Evolutionary conservation across 2,797 vertebrate genomes (phyloP).

Genomic region (Alosa sapidissima): DNA sequence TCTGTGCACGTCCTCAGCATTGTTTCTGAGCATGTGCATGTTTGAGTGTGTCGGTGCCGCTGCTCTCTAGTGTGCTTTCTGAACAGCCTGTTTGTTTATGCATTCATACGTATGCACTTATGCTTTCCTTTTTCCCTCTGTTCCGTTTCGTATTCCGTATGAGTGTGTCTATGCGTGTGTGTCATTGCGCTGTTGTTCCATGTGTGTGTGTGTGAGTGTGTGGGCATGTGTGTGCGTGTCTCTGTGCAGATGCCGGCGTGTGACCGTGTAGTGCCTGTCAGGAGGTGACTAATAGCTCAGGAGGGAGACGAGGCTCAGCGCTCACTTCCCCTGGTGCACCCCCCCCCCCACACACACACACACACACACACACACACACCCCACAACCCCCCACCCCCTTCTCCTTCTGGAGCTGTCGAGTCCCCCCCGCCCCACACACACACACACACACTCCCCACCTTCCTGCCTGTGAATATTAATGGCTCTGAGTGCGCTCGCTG

Average conservation of each 20-base stretch:
- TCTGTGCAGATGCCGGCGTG: slow-evolving; percentile 17
- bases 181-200: neutral
- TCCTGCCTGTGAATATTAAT: slow-evolving; percentile 51
- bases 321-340: slow-evolving; percentile 27
- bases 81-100: neutral
- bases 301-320: neutral
- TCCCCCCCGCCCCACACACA: neutral
- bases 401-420: neutral
- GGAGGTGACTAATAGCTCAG: slow-evolving; percentile 49
- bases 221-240: neutral
- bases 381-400: neutral
- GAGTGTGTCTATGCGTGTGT: slow-evolving; percentile 23
- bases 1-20: neutral
- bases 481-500: slow-evolving; percentile 19
- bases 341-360: neutral
- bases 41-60: neutral
- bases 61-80: neutral
- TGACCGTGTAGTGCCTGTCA: slow-evolving; percentile 38
- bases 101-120: neutral
- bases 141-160: neutral
- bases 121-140: neutral
- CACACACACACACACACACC: neutral
- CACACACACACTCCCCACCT: neutral
- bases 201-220: slow-evolving; percentile 6
- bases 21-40: neutral